Conservation (phyloP, 1,140 invertebrate species). For the Drosophila albomicans region DNA sequence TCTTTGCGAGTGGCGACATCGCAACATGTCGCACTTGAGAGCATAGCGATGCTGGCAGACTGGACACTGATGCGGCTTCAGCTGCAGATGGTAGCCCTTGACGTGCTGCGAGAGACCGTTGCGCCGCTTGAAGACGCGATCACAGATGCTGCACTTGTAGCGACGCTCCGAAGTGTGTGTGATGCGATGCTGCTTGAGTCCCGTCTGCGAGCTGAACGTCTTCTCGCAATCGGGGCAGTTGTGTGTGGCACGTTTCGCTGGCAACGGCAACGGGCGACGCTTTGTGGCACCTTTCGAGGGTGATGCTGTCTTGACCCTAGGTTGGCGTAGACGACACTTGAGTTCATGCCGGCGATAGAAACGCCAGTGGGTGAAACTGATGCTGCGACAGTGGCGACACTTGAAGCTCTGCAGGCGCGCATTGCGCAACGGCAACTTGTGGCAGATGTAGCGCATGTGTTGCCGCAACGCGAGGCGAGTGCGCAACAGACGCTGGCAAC, state of each 20-base stretch:
- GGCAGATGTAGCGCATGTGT: slow-evolving; percentile 78
- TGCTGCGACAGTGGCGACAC: slow-evolving; percentile 70
- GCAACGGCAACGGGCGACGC: slow-evolving; percentile 1
- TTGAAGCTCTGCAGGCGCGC: slow-evolving; percentile 69
- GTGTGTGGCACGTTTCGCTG: slow-evolving; percentile 27
- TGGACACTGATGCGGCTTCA: slow-evolving; percentile 76
- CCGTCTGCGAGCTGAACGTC: slow-evolving; percentile 63
- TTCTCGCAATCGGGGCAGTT: slow-evolving; percentile 66
- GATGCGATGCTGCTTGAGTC: slow-evolving; percentile 75
- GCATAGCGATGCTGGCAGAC: slow-evolving; percentile 78
- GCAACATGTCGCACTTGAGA: slow-evolving; percentile 82
- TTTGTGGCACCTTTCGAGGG: not conserved
- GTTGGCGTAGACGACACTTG: slow-evolving; percentile 57
- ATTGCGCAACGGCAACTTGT: slow-evolving; percentile 64
- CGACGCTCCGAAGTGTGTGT: slow-evolving; percentile 73
- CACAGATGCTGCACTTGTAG: slow-evolving; percentile 75
- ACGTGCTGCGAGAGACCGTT: slow-evolving; percentile 80
- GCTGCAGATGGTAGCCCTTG: slow-evolving; percentile 76
- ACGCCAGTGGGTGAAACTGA: slow-evolving; percentile 77
- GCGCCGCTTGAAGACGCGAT: slow-evolving; percentile 74
- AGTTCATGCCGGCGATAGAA: slow-evolving; percentile 71
- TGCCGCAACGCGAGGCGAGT: slow-evolving; percentile 62
- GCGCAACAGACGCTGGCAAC: slow-evolving; percentile 62
- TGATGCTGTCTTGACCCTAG: slow-evolving; percentile 11
- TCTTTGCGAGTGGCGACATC: slow-evolving; percentile 75